Conservation (phyloP, 1,140 invertebrate genomes). For the Sitobion miscanthi region DNA sequence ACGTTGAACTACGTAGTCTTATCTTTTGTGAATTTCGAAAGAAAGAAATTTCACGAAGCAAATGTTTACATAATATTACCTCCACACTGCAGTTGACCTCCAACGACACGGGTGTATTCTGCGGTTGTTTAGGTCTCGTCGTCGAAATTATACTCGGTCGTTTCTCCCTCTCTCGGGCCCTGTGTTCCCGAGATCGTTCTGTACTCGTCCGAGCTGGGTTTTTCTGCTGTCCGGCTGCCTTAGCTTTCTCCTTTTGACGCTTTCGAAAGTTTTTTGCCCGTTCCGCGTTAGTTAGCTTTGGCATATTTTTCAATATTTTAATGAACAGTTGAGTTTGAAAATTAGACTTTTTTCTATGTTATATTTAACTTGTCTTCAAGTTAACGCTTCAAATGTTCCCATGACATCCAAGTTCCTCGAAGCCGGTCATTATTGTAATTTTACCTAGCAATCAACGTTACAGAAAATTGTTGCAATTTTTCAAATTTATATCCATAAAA, state of each 20-base stretch:
- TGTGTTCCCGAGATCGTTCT: constrained; percentile 5
- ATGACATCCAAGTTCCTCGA: background rate
- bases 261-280: background rate
- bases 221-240: background rate
- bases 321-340: background rate
- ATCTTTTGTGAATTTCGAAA: background rate
- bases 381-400: background rate
- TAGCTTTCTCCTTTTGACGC: background rate
- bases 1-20: background rate
- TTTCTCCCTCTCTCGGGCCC: background rate
- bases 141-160: background rate
- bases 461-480: background rate
- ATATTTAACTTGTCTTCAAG: background rate
- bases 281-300: background rate
- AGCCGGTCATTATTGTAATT: background rate
- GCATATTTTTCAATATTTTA: constrained; percentile 10
- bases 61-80: background rate
- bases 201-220: background rate
- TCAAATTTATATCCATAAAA: background rate
- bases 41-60: background rate
- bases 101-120: background rate
- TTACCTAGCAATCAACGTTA: background rate
- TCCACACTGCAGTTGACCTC: constrained; percentile 12
- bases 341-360: background rate
- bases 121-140: background rate